Evolutionary conservation across 2,888 invertebrate species (phyloP), one percentile per base, ranked within the genome.

Genomic region (Salticus scenicus): DNA sequence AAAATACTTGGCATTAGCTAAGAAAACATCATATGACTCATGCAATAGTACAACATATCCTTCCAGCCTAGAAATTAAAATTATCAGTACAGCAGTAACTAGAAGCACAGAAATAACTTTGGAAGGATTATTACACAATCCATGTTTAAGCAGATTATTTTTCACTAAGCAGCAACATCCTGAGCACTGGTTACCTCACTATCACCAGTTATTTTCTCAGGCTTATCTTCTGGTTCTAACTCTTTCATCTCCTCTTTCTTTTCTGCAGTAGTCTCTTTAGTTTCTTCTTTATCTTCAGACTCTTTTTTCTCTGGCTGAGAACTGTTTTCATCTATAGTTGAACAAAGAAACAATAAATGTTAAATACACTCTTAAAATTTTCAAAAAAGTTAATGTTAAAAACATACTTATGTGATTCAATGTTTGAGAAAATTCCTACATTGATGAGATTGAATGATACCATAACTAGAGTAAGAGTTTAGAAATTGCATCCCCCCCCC

Each of bases 191-290:
- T 76, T 14, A 75, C 72, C 63, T 80, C 86, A 42, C 28, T 66
- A 57, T 86, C 86, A 10, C 71, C 82, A 70, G 41, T 74, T 33
- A 78, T 79, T 24, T 74, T 87, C 51, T 82, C 87, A 27, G 87
- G 81, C 31, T 87, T 87, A 67, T 87, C 87, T 78, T 87, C 87
- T n/a, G 87, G 87, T 57, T 87, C 87, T 41, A 87, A 66, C 41
- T 87, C 87, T 63, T 85, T 85, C 73, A 73, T 74, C 72, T 85
- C 76, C 20, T 85, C 85, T 33, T 81, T 75, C 8, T 63, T 71
- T 27, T 64, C 81, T 24, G 64, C 73, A 41, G 41, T 28, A 31
- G 57, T 28, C 24, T 64, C 42, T 27, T 75, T 57, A 4, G n/a
- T 51, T 28, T 86, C 86, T 37, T 86, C 82, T 20, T 78, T 86